Percentiles rank a stretch among this genome's conserved stretches.
These are phyloP conservation scores for Trichosurus vulpecula DNA, from an alignment of 2,797 vertebrate species.

Conservation along the genomic window DNA sequence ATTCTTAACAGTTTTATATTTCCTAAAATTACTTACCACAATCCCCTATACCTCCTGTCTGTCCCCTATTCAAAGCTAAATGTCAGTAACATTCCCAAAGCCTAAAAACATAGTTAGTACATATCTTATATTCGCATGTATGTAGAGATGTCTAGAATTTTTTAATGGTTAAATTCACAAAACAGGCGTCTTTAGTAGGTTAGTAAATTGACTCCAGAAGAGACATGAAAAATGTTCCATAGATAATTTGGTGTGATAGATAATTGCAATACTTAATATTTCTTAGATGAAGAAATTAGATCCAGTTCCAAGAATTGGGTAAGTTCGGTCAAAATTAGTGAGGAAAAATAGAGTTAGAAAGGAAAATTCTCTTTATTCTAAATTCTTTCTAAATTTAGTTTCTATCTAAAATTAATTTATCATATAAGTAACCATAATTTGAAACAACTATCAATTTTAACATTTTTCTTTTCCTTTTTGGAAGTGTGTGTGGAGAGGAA, in stretches of 20 bases:
- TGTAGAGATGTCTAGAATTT: neutral
- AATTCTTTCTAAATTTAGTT: conserved; percentile 53
- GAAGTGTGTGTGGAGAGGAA: neutral
- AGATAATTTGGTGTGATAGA: conserved; percentile 39
- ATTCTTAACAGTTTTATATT: neutral
- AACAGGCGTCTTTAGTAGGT: neutral
- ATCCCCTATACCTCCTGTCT: neutral
- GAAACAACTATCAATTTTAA: conserved; percentile 59
- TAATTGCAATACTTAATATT: neutral
- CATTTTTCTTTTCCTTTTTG: conserved; percentile 54
- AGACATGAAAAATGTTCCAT: neutral
- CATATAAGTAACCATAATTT: conserved; percentile 8
- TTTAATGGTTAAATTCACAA: neutral
- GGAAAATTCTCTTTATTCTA: neutral
- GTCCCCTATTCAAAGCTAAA: conserved; percentile 4
- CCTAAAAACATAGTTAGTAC: neutral
- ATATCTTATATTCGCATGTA: neutral
- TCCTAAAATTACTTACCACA: neutral
- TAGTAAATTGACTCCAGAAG: conserved; percentile 25
- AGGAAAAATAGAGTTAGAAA: conserved; percentile 14
- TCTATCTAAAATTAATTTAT: conserved; percentile 41
- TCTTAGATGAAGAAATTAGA: neutral
- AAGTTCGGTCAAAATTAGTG: neutral
- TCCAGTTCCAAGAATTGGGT: conserved; percentile 38
- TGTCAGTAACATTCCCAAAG: neutral